These are phyloP conservation scores for Brienomyrus longianalis DNA, from an alignment of 2,113 vertebrate genomes.

Conservation along the genomic window DNA sequence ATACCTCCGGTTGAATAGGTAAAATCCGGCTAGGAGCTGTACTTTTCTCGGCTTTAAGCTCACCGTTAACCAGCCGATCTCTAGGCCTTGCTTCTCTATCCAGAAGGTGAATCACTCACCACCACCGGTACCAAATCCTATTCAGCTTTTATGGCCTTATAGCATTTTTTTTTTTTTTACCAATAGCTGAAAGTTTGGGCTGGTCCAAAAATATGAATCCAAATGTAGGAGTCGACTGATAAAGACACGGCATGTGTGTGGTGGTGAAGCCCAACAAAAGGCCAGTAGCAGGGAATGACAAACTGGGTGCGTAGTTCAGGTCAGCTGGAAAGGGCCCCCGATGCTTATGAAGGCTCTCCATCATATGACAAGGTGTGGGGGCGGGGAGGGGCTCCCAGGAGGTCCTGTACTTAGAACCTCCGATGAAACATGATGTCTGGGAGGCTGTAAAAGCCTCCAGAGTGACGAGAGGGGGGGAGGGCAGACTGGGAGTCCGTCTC, in stretches of 20 bases:
- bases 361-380: conserved; percentile 13
- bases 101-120: not conserved
- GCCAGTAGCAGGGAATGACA: not conserved
- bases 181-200: not conserved
- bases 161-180: not conserved
- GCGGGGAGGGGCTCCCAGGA: not conserved
- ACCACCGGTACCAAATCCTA: not conserved
- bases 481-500: conserved; percentile 42
- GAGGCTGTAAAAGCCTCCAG: conserved; percentile 61
- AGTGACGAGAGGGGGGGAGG: conserved; percentile 49
- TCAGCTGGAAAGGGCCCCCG: conserved; percentile 23
- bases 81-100: not conserved
- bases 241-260: not conserved
- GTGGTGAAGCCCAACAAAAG: not conserved
- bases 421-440: conserved; percentile 48
- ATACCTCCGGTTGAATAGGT: not conserved
- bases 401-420: not conserved
- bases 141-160: not conserved
- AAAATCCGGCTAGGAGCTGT: not conserved
- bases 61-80: not conserved
- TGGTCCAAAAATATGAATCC: not conserved
- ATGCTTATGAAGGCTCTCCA: conserved; percentile 25
- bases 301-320: not conserved
- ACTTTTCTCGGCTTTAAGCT: not conserved
- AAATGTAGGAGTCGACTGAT: not conserved